These are phyloP conservation scores for Oithona nana DNA, from an alignment of 2,888 invertebrate genomes.

Conservation along the genomic window DNA sequence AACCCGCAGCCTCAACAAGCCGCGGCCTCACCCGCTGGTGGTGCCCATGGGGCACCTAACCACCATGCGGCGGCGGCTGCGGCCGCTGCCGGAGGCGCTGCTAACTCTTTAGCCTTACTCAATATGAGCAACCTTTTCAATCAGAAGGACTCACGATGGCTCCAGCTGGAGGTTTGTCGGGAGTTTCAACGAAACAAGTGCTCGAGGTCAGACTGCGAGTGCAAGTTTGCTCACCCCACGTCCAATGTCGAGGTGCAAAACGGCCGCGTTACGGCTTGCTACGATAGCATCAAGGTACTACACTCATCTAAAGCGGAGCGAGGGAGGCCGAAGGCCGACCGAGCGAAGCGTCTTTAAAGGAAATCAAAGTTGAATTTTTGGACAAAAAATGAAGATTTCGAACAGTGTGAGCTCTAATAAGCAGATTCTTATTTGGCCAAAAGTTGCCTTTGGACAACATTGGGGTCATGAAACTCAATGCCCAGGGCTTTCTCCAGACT, in stretches of 20 bases:
- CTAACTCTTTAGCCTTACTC: background rate
- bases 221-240: constrained; percentile 99
- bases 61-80: background rate
- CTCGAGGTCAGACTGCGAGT: constrained; percentile 94
- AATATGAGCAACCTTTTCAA: constrained; percentile 10
- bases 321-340: too few species aligned
- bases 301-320: too few species aligned
- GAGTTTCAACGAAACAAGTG: constrained; percentile 99
- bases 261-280: constrained; percentile 98
- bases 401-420: too few species aligned
- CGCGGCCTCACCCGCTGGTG: background rate
- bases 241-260: constrained; percentile 99
- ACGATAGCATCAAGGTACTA: constrained; percentile 99
- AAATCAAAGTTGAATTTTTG: too few species aligned
- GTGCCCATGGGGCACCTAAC: background rate
- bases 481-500: constrained; percentile 14
- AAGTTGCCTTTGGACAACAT: background rate
- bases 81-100: background rate
- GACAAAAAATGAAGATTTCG: too few species aligned
- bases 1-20: background rate
- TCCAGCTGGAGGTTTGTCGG: constrained; percentile 96
- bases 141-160: constrained; percentile 92
- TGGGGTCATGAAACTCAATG: constrained; percentile 12
- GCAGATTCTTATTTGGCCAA: constrained; percentile 4
- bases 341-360: too few species aligned